These are phyloP conservation scores for Pygmarrhopalites habei DNA, from an alignment of 1,140 invertebrate species.

Conservation along the genomic window DNA sequence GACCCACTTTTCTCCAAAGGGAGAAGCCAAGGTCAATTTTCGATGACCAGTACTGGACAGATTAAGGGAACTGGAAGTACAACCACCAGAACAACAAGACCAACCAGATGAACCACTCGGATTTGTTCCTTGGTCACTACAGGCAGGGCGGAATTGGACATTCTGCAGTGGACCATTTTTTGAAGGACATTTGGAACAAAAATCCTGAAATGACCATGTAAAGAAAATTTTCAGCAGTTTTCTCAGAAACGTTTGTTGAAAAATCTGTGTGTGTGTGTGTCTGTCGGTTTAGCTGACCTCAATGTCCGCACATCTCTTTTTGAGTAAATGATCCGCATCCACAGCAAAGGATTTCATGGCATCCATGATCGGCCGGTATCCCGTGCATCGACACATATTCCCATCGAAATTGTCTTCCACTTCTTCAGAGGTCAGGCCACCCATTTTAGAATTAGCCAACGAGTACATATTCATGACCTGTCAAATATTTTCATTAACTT, in stretches of 20 bases:
- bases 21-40: too few species aligned
- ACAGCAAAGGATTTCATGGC: constrained; percentile 48
- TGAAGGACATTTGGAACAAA: neutral
- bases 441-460: constrained; percentile 41
- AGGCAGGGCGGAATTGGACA: too few species aligned
- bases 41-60: too few species aligned
- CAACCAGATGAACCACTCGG: too few species aligned
- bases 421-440: constrained; percentile 24
- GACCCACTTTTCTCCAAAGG: constrained; percentile 9
- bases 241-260: neutral
- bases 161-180: neutral
- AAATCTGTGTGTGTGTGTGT: too few species aligned
- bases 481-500: too few species aligned
- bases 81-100: too few species aligned
- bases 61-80: too few species aligned
- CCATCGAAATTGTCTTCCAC: constrained; percentile 44
- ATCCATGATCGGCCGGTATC: constrained; percentile 51
- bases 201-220: too few species aligned
- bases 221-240: too few species aligned
- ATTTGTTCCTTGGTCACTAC: too few species aligned
- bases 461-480: constrained; percentile 18
- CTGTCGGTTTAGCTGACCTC: neutral
- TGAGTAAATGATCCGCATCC: constrained; percentile 27
- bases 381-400: constrained; percentile 49
- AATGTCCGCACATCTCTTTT: neutral